A percentile compares a stretch with the other conserved stretches of the same genome.
Evolutionary conservation across 2,797 vertebrate species (phyloP).

Genomic region (Sternarchorhynchus goeldii): DNA sequence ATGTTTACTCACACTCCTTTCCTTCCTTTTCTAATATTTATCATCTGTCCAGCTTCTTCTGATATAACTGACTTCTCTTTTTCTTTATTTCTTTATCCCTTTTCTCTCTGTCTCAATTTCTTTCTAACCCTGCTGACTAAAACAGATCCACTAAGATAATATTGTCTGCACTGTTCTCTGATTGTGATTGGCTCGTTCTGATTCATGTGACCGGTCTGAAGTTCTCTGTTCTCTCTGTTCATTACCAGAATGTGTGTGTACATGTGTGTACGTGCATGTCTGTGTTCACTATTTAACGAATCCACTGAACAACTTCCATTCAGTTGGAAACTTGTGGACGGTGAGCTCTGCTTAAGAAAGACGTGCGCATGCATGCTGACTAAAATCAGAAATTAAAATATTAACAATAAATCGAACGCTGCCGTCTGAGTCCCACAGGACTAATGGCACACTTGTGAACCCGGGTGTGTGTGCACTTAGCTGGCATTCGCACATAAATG

Average conservation of each 20-base stretch:
- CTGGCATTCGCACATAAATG: neutral
- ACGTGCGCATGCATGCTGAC: neutral
- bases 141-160: neutral
- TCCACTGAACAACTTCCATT: conserved; percentile 17
- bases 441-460: neutral
- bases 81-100: neutral
- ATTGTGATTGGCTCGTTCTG: conserved; percentile 22
- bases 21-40: neutral
- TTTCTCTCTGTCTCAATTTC: neutral
- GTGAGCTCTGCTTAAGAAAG: neutral
- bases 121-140: neutral
- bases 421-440: neutral
- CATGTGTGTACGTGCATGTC: conserved; percentile 13
- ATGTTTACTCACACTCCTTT: neutral
- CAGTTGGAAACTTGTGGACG: neutral
- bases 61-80: neutral
- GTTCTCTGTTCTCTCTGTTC: conserved; percentile 20
- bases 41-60: neutral
- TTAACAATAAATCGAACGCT: neutral
- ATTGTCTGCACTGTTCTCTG: conserved; percentile 21
- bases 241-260: conserved; percentile 4
- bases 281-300: conserved; percentile 21
- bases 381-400: conserved; percentile 2
- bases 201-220: conserved; percentile 34
- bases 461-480: neutral